phyloP scores from a whole-genome alignment of 2,113 vertebrate genomes.

The Mormyrus iriodes region DNA sequence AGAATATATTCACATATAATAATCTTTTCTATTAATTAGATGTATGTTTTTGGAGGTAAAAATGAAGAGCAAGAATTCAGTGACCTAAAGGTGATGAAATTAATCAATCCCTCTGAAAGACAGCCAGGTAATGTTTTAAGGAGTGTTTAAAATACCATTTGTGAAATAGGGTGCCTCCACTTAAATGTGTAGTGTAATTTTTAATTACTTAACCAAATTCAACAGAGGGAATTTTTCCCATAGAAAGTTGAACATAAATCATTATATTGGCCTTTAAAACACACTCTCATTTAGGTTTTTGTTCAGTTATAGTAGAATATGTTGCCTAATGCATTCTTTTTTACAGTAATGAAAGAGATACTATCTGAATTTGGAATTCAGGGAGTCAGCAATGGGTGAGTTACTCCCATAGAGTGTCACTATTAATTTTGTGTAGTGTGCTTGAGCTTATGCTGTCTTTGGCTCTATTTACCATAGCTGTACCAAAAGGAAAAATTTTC shows the following conservation, averaged over 20 bases:
- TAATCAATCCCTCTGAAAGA: conserved; percentile 61
- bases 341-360: conserved; percentile 65
- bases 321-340: not conserved
- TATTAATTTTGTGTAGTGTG: not conserved
- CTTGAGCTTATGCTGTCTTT: not conserved
- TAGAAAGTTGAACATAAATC: not conserved
- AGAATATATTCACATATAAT: not conserved
- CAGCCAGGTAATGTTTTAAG: conserved; percentile 56
- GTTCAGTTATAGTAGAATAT: not conserved
- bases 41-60: conserved; percentile 58
- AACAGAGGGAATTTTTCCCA: not conserved
- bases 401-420: conserved; percentile 5
- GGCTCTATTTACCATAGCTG: not conserved
- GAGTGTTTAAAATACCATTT: not conserved
- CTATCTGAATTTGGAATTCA: conserved; percentile 66
- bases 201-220: not conserved
- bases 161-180: not conserved
- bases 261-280: not conserved
- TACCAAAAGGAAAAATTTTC: not conserved
- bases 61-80: conserved; percentile 62
- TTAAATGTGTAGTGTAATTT: not conserved
- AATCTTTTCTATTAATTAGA: conserved; percentile 34
- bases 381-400: conserved; percentile 60
- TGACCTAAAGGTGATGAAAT: conserved; percentile 59
- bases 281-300: not conserved